phyloP scores from a whole-genome alignment of 2,888 invertebrate genomes.

The Ophonus ardosiacus region DNA sequence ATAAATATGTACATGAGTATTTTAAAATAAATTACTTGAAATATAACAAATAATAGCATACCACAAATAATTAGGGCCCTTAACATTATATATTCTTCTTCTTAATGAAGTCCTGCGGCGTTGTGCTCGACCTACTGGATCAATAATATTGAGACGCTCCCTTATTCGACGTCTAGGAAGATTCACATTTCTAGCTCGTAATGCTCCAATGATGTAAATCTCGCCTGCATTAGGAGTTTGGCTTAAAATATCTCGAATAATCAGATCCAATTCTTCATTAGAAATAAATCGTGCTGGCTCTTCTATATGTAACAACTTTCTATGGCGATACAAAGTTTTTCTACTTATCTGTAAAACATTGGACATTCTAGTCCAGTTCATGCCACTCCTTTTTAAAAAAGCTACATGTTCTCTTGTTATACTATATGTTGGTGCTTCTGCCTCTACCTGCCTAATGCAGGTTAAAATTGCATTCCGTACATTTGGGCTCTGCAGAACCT shows the following conservation, averaged over 20 bases:
- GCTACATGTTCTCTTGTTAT: conserved; percentile 27
- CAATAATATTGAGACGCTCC: conserved; percentile 48
- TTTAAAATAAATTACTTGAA: conserved; percentile 7
- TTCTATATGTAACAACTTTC: too few relatives aligned
- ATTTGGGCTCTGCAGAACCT: too few relatives aligned
- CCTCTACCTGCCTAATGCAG: too few relatives aligned
- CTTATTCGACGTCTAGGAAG: conserved; percentile 57
- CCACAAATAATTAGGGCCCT: conserved; percentile 62
- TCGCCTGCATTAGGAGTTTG: conserved; percentile 61
- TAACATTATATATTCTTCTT: conserved; percentile 59
- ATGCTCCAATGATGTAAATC: conserved; percentile 58
- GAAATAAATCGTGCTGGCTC: conserved; percentile 5
- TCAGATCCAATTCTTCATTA: conserved; percentile 41
- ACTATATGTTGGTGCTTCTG: background rate
- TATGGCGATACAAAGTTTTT: conserved; percentile 47
- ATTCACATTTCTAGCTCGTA: conserved; percentile 46
- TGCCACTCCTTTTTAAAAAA: conserved; percentile 44
- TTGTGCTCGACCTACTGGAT: conserved; percentile 52
- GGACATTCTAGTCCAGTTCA: conserved; percentile 53
- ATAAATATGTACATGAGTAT: conserved; percentile 24
- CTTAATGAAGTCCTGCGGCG: conserved; percentile 36
- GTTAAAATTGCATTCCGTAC: too few relatives aligned
- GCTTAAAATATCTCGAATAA: conserved; percentile 40
- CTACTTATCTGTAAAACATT: conserved; percentile 54
- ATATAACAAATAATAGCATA: conserved; percentile 8